phyloP scores from a whole-genome alignment of 1,140 invertebrate species.

The Phymorhynchus buccinoides region DNA sequence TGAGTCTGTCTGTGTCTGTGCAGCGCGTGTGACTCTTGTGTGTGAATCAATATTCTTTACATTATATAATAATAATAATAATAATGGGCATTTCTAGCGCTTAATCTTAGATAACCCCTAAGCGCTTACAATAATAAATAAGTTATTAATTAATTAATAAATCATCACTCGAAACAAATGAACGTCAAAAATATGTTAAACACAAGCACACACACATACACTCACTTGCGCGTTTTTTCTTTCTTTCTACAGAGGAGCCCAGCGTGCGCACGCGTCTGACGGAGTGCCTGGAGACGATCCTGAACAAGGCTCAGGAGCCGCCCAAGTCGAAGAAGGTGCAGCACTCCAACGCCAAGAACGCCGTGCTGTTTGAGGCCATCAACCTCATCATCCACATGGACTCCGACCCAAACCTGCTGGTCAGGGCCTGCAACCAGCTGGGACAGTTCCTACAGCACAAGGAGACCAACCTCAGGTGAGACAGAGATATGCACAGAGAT shows the following conservation, averaged over 20 bases:
- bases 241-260: slow-evolving; percentile 84
- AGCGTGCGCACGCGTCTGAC: slow-evolving; percentile 94
- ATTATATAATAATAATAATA: too few species aligned
- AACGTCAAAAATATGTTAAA: too few species aligned
- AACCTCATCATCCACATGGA: slow-evolving; percentile 99
- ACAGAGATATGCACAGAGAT: too few species aligned
- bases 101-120: too few species aligned
- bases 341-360: slow-evolving; percentile 99
- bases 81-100: too few species aligned
- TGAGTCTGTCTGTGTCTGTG: too few species aligned
- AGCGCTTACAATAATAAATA: too few species aligned
- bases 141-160: too few species aligned
- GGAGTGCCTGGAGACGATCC: slow-evolving; percentile 99
- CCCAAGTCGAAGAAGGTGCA: slow-evolving; percentile 99
- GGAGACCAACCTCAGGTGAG: slow-evolving; percentile 97
- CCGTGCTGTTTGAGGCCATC: slow-evolving; percentile 99
- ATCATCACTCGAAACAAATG: too few species aligned
- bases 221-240: not conserved
- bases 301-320: slow-evolving; percentile 99
- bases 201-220: not conserved
- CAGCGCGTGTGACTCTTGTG: too few species aligned
- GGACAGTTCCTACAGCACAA: slow-evolving; percentile 98
- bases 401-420: slow-evolving; percentile 95
- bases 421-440: slow-evolving; percentile 98
- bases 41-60: not conserved